Evolutionary conservation across 1,140 invertebrate species (phyloP).

Genomic region (Brachionus paranguensis): DNA sequence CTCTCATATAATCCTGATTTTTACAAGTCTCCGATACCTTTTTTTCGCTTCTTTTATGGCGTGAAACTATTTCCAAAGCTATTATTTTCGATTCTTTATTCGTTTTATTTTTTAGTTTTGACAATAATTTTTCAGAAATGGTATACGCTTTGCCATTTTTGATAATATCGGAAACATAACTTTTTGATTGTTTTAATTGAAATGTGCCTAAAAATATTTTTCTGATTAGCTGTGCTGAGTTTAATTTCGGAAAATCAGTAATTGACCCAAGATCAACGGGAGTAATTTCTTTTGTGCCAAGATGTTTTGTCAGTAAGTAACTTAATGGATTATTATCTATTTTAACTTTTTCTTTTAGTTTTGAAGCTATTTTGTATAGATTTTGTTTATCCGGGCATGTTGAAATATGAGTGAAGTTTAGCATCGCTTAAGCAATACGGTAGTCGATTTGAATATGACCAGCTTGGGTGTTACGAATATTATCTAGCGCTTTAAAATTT

Average conservation of each 20-base stretch:
- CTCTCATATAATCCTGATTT: conserved; percentile 1
- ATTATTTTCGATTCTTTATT: not conserved
- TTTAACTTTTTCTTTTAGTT: not conserved
- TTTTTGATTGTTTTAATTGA: conserved; percentile 12
- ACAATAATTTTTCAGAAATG: not conserved
- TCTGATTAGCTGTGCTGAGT: not conserved
- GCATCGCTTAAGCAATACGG: not conserved
- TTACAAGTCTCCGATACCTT: not conserved
- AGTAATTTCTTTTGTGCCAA: conserved; percentile 10
- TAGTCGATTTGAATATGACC: conserved; percentile 21
- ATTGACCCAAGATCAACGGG: not conserved
- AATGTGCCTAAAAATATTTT: conserved; percentile 27
- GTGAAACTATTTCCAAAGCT: not conserved
- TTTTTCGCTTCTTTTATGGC: conserved; percentile 18
- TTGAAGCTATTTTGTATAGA: conserved; percentile 1
- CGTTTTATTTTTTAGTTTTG: not conserved
- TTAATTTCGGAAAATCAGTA: conserved; percentile 26
- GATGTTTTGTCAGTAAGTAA: conserved; percentile 5
- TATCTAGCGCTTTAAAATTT: not conserved
- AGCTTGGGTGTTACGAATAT: conserved; percentile 13
- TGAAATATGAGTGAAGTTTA: conserved; percentile 6
- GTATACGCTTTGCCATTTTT: conserved; percentile 7
- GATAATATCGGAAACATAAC: not conserved
- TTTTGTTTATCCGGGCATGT: not conserved
- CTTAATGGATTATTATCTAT: not conserved